phyloP scores from a whole-genome alignment of 2,113 vertebrate genomes.

The Rhynchopsitta pachyrhyncha region DNA sequence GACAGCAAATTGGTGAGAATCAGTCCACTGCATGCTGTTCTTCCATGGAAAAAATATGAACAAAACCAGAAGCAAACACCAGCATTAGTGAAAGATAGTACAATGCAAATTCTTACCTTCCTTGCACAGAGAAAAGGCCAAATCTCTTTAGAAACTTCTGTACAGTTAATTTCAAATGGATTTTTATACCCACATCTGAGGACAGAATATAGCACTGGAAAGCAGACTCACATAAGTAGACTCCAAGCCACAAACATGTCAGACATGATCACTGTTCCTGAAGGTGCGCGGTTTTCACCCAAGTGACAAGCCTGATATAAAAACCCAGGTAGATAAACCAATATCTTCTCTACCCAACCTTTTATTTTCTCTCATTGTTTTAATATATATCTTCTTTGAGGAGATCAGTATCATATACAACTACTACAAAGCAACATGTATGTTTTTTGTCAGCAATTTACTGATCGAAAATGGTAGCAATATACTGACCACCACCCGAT shows the following conservation, averaged over 20 bases:
- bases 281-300: neutral
- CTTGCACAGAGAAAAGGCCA: neutral
- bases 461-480: neutral
- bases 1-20: neutral
- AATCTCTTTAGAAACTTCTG: neutral
- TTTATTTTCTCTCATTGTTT: neutral
- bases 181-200: neutral
- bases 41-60: neutral
- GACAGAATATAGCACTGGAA: neutral
- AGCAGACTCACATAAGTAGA: neutral
- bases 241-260: neutral
- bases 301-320: neutral
- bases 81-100: rapidly evolving
- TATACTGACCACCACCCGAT: neutral
- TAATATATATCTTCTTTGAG: neutral
- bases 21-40: neutral
- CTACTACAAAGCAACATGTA: rapidly evolving
- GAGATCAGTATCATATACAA: neutral
- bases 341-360: neutral
- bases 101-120: neutral
- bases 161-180: rapidly evolving
- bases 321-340: neutral
- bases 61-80: neutral
- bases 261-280: neutral
- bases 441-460: neutral